Base-by-base conservation (phyloP, 2,113 vertebrate species). In the Hippoglossus stenolepis region DNA sequence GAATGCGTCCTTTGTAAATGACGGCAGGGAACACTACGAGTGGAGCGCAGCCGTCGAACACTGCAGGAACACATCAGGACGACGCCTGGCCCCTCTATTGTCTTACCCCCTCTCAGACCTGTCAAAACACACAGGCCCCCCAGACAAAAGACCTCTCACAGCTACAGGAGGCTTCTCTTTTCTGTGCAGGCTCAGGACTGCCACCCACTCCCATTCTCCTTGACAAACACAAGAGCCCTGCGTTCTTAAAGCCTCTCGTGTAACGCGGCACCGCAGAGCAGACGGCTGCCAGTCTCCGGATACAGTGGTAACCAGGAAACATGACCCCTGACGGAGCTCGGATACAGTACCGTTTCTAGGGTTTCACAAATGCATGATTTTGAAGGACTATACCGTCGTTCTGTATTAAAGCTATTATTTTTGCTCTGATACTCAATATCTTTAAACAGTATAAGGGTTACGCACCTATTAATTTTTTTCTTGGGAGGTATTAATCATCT, bases 91-190 rank as follows among this genome's bases (percentile, higher is more conserved):
- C 65, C 54, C 64, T 65, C 54, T 67, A 72, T 89, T 85, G 82
- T 88, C 78, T 87, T 3, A 11, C 2, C 40, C 40, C 40, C 40
- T 43, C 73, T 87, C 45, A 72, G 84, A 68, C 82, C 79, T 90
- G 90, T 92, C 88, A 91, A 87, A 93, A 90, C 75, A 89, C 65
- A 89, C 82, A 80, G 56, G 75, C 63, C 77, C 70, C 38, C 38
- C 18, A 62, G 73, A 90, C 78, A 85, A 82, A 86, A 70, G 79
- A 61, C 14, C 70, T 75, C 77, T 60, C 58, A 43, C 63, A 60
- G 73, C 54, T 80, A 5, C 21, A 85, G 62, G 53, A 80, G 75
- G 62, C 62, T 58, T 83, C 78, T 57, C 67, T 66, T 85, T 84
- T 72, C 70, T 73, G 70, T 26, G 26, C 24, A 53, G 49, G 53